A percentile compares a stretch with the other conserved stretches of the same genome.
phyloP scores from a whole-genome alignment of 2,888 invertebrate species.

The Troglohyphantes excavatus region DNA sequence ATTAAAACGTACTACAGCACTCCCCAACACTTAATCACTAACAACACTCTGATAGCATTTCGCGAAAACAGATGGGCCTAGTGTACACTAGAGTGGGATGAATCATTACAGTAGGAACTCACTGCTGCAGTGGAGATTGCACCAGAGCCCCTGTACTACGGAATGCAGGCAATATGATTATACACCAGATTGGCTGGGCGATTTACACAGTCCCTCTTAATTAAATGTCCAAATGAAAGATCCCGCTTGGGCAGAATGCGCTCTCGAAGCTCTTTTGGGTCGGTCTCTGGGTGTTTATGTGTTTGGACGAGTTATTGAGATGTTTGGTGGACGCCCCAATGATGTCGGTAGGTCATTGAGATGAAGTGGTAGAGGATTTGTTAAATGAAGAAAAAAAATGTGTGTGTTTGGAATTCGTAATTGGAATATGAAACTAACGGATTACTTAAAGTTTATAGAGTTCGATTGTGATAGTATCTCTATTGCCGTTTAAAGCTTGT shows the following conservation, averaged over 20 bases:
- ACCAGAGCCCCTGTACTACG: not conserved
- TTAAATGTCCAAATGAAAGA: constrained; percentile 55
- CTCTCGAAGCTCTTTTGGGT: not conserved
- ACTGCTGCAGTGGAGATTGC: not conserved
- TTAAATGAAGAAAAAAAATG: too few relatives aligned
- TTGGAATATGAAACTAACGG: too few relatives aligned
- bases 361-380: too few relatives aligned
- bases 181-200: constrained; percentile 1
- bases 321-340: not conserved
- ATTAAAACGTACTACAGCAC: not conserved
- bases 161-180: constrained; percentile 56
- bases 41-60: constrained; percentile 23
- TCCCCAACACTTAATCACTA: constrained; percentile 23
- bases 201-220: constrained; percentile 61
- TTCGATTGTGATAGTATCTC: too few relatives aligned
- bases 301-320: not conserved
- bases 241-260: constrained; percentile 3
- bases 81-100: constrained; percentile 16
- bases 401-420: too few relatives aligned
- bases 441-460: too few relatives aligned
- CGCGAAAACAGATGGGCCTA: constrained; percentile 35
- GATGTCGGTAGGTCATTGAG: too few relatives aligned
- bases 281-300: constrained; percentile 17
- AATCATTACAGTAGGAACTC: constrained; percentile 36
- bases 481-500: too few relatives aligned